phyloP scores from a whole-genome alignment of 23 tunicate species.

The Corella eumyota region DNA sequence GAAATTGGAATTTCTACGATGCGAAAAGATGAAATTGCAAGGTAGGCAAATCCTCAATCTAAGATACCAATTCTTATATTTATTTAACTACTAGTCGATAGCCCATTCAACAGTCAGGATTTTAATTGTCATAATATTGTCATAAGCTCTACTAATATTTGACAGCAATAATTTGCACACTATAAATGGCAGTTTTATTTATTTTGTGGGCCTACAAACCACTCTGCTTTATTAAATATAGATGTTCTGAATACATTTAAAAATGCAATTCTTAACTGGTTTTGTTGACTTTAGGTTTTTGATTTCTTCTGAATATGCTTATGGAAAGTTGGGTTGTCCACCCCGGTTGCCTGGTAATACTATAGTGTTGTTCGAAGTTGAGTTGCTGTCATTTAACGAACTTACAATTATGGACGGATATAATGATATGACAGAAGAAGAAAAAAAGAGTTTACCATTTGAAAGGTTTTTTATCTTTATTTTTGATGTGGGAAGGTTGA shows the following conservation, averaged over 20 bases:
- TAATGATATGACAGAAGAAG: conserved; percentile 29
- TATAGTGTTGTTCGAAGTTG: conserved; percentile 58
- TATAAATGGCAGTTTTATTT: no score
- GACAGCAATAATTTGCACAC: no score
- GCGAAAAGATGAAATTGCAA: conserved; percentile 59
- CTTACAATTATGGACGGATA: conserved; percentile 25
- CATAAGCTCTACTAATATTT: no score
- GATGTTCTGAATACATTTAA: no score
- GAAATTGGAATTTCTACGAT: conserved; percentile 64
- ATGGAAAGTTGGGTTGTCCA: conserved; percentile 78
- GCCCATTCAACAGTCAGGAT: no score
- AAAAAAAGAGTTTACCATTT: conserved; percentile 35
- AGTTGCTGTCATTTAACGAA: conserved; percentile 37
- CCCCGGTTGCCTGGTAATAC: conserved; percentile 76
- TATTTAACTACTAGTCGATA: no score
- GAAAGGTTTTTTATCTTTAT: no score
- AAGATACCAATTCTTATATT: no score
- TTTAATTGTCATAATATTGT: no score
- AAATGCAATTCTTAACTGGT: background rate
- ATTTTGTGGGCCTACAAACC: no score
- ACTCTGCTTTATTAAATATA: no score
- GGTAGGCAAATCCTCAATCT: conserved; percentile 14
- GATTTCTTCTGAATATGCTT: conserved; percentile 57
- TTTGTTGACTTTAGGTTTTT: conserved; percentile 26
- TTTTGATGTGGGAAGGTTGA: no score